These are phyloP conservation scores for Rhyacophila brunnea DNA, from an alignment of 1,140 invertebrate species.

Conservation along the genomic window DNA sequence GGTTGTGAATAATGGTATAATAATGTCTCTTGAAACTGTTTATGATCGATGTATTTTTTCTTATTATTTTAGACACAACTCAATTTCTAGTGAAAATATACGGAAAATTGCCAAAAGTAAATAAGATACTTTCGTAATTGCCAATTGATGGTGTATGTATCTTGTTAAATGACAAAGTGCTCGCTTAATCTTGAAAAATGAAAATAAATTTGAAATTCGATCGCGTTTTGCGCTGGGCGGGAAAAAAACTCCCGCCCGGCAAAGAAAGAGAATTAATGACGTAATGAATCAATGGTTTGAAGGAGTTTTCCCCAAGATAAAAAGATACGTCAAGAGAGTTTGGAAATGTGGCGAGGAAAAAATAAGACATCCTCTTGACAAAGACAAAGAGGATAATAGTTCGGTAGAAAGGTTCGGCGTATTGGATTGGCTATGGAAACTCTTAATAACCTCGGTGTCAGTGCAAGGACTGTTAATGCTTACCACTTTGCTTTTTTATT, in stretches of 20 bases:
- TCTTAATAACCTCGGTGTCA: neutral
- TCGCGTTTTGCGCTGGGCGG: constrained; percentile 19
- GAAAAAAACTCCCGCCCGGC: constrained; percentile 5
- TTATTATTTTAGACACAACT: neutral
- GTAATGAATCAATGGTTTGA: constrained; percentile 34
- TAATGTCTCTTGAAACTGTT: neutral
- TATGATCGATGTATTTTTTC: neutral
- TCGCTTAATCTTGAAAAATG: constrained; percentile 20
- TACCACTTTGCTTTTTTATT: neutral
- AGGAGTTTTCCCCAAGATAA: constrained; percentile 25
- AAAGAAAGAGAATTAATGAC: constrained; percentile 33
- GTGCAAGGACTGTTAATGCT: neutral
- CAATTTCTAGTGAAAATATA: neutral
- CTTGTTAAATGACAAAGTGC: too few species aligned
- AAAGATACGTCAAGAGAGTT: constrained; percentile 12
- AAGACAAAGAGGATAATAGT: constrained; percentile 17
- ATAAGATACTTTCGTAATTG: too few species aligned
- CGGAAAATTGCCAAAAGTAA: neutral
- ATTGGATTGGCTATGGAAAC: constrained; percentile 5
- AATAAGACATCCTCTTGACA: constrained; percentile 21
- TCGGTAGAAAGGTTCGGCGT: neutral
- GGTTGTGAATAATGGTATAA: neutral
- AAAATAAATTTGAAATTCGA: constrained; percentile 29
- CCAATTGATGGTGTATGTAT: too few species aligned
- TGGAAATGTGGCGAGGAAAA: constrained; percentile 12